These are phyloP conservation scores for Drosophila eugracilis DNA, from an alignment of 1,140 invertebrate species.

Conservation along the genomic window DNA sequence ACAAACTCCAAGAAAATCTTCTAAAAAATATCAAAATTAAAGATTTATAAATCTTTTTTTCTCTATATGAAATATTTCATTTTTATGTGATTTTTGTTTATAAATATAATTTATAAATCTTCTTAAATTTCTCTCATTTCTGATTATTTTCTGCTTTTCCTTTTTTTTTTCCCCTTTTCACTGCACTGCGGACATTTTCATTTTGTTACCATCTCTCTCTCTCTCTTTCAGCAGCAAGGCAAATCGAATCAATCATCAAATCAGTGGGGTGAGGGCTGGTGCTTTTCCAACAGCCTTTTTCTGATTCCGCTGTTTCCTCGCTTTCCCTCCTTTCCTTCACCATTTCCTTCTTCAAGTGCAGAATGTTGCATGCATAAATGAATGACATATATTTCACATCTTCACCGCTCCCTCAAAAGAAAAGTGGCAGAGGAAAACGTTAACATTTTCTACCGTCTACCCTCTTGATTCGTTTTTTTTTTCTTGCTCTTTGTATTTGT, in stretches of 20 bases:
- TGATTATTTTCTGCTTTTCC: background rate
- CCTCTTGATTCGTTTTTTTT: background rate
- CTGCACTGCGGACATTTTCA: constrained; percentile 47
- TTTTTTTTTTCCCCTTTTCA: constrained; percentile 3
- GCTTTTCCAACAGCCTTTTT: background rate
- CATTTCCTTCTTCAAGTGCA: constrained; percentile 13
- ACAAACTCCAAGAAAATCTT: background rate
- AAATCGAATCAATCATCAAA: constrained; percentile 54
- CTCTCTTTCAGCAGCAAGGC: constrained; percentile 23
- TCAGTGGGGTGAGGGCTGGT: constrained; percentile 16
- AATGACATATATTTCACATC: constrained; percentile 48
- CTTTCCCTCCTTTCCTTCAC: background rate
- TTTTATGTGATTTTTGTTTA: too few relatives aligned
- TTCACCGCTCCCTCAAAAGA: constrained; percentile 3
- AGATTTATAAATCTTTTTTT: constrained; percentile 18
- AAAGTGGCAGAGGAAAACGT: constrained; percentile 23
- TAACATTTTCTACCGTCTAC: background rate
- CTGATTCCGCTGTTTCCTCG: too few relatives aligned
- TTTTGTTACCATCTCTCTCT: constrained; percentile 28
- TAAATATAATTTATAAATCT: background rate
- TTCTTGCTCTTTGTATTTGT: background rate
- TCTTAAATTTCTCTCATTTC: background rate
- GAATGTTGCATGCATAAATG: constrained; percentile 54
- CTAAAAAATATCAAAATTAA: background rate
- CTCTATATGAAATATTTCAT: too few relatives aligned